Evolutionary conservation across 53 echinoderm and acorn worm species (phyloP).

Genomic region (Stichopus horrens): DNA sequence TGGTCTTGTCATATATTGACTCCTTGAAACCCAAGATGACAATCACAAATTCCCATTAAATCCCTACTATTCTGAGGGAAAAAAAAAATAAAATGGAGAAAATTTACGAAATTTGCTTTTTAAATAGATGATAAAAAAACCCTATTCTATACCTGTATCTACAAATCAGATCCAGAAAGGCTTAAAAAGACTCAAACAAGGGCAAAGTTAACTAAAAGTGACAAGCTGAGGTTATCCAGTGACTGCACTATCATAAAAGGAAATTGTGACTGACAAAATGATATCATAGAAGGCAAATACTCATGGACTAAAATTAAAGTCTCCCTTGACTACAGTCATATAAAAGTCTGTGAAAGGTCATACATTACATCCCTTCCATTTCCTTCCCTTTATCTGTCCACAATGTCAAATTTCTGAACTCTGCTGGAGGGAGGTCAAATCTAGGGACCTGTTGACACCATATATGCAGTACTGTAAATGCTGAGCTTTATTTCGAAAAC

Average conservation of each 20-base stretch:
- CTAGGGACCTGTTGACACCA: background rate
- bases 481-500: no score
- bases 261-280: background rate
- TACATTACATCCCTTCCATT: background rate
- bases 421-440: background rate
- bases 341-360: background rate
- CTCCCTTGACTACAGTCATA: background rate
- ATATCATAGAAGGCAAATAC: background rate
- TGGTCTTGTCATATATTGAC: no score
- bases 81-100: no score
- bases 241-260: background rate
- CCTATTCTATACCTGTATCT: no score
- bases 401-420: background rate
- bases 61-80: no score
- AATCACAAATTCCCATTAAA: no score
- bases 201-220: background rate
- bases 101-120: no score
- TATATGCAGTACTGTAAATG: no score
- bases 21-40: no score
- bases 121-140: no score
- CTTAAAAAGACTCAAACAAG: no score
- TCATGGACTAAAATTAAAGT: background rate
- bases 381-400: background rate
- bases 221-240: constrained; percentile 2
- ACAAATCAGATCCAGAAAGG: no score